Evolutionary conservation across 2,888 invertebrate species (phyloP).

Genomic region (Linnaemya tessellans): DNA sequence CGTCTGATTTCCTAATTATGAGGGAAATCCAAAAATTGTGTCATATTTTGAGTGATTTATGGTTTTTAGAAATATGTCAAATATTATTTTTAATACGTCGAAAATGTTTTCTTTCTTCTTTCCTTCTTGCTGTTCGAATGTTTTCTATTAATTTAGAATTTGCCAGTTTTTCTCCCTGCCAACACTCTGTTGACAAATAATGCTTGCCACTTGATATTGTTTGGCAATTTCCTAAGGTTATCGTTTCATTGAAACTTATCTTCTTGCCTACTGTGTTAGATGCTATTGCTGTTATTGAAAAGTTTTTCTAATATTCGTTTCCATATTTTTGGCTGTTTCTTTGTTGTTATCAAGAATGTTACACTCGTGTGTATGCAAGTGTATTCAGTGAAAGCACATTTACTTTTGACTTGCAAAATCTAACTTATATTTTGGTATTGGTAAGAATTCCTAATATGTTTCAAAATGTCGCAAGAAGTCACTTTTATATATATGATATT

Average conservation of each 20-base stretch:
- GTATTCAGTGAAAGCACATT: not conserved
- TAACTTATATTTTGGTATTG: not conserved
- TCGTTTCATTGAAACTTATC: slow-evolving; percentile 3
- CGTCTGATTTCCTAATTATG: slow-evolving; percentile 82
- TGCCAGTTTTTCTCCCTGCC: slow-evolving; percentile 37
- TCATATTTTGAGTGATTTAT: slow-evolving; percentile 83
- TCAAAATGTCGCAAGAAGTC: too few species aligned
- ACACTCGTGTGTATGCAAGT: too few species aligned
- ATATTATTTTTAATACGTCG: slow-evolving; percentile 71
- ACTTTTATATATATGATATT: too few species aligned
- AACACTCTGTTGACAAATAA: slow-evolving; percentile 7
- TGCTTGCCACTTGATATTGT: not conserved
- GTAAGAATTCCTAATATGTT: too few species aligned
- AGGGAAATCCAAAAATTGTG: slow-evolving; percentile 82
- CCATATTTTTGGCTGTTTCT: not conserved
- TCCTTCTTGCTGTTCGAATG: slow-evolving; percentile 10
- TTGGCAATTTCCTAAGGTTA: not conserved
- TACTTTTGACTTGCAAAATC: not conserved
- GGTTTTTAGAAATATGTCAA: slow-evolving; percentile 83
- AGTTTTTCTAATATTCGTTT: not conserved
- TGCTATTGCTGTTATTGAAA: slow-evolving; percentile 13
- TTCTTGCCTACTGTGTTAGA: not conserved
- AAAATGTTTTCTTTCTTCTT: slow-evolving; percentile 29
- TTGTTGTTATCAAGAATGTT: not conserved
- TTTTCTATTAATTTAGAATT: slow-evolving; percentile 46